Base-by-base conservation (phyloP, 2,797 vertebrate genomes). In the Poeciliopsis gracilis region DNA sequence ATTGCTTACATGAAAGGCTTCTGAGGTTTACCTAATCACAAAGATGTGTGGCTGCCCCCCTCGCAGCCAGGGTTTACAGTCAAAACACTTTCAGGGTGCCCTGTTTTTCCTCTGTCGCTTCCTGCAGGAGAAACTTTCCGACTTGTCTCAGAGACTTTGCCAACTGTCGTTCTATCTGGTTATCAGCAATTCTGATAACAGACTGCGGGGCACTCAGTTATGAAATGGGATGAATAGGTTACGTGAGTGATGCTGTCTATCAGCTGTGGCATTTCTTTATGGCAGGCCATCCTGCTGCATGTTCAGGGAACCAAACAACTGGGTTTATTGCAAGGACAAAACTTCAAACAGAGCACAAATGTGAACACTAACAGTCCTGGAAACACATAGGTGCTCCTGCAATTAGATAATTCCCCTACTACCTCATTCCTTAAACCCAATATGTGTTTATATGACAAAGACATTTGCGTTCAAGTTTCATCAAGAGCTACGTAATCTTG, bases 371-470 rank as follows among this genome's bases (percentile, higher is more conserved):
- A 77, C 81, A 80, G 51, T 81, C 75, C 71, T 77, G 51, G 61
- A 72, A 72, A 73, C 84, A 82, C 87, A 90, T 82, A 89, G 82
- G 81, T 81, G 72, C 87, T 84, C 84, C 25, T 75, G 85, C 85
- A 91, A 92, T 94, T 84, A 92, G 91, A 91, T 88, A 89, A 81
- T 87, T 90, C 77, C 72, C 63, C 23, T 71, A 83, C 90, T 91
- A 92, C 91, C 89, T 94, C 88, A 93, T 86, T 83, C 87, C 83
- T 82, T 79, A 55, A 90, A 90, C 77, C 83, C 80, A 72, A 78
- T 89, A 84, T 69, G 82, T 92, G 89, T 94, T 94, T 93, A 91
- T 90, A 93, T 86, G 92, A 94, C 90, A 92, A 92, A 93, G 78
- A 92, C 86, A 86, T 92, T 89, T 89, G 87, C 81, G 80, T 90